Evolutionary conservation across 2,888 invertebrate species (phyloP).

Genomic region (Aspidapion aeneum): DNA sequence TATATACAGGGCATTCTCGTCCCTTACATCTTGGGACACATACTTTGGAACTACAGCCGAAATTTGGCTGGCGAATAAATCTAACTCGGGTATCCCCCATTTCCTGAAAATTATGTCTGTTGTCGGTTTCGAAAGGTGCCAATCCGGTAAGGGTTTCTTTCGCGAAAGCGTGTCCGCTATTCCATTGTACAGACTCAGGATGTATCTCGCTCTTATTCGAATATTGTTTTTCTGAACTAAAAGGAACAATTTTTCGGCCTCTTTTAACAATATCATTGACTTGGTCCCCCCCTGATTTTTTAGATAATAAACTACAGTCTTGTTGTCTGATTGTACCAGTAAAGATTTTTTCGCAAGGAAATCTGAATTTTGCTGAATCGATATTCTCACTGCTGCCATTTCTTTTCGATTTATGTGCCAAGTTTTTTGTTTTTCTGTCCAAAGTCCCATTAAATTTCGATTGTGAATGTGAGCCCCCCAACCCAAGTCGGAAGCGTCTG

Average conservation of each 20-base stretch:
- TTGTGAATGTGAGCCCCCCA: too few species aligned
- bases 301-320: conserved; percentile 17
- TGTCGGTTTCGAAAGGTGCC: conserved; percentile 14
- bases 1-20: not conserved
- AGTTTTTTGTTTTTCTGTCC: too few species aligned
- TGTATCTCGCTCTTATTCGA: not conserved
- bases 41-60: not conserved
- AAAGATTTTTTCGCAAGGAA: not conserved
- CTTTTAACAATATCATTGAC: not conserved
- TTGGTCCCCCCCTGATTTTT: conserved; percentile 14
- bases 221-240: not conserved
- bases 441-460: too few species aligned
- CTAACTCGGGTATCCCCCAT: conserved; percentile 19
- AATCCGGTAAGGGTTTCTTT: conserved; percentile 14
- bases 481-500: too few species aligned
- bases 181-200: conserved; percentile 20
- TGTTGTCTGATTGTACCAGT: conserved; percentile 11
- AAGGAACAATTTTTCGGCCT: not conserved
- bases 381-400: too few species aligned
- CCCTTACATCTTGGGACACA: not conserved
- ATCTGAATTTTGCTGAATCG: too few species aligned
- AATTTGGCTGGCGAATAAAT: conserved; percentile 16
- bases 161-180: conserved; percentile 20
- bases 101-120: conserved; percentile 14
- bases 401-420: too few species aligned